phyloP scores from a whole-genome alignment of 1,140 invertebrate species.

The Aphis gossypii region DNA sequence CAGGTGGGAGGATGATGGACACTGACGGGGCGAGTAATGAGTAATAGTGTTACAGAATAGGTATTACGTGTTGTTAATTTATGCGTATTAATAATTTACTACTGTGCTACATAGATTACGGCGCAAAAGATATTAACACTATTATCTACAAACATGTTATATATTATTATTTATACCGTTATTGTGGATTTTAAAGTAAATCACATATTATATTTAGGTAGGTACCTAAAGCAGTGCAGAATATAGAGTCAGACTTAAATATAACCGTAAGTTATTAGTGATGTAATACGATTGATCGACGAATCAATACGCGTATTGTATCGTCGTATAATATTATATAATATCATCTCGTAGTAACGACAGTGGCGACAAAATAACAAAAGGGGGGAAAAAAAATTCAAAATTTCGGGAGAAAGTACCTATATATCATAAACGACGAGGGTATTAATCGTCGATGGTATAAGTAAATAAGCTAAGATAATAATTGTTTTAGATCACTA shows the following conservation, averaged over 20 bases:
- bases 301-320: background rate
- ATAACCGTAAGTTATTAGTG: too few species aligned
- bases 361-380: background rate
- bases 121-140: background rate
- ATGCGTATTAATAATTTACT: background rate
- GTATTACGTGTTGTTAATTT: background rate
- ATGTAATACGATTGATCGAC: background rate
- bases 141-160: background rate
- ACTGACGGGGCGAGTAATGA: background rate
- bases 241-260: background rate
- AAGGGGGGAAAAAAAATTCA: background rate
- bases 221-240: background rate
- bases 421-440: background rate
- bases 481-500: conserved; percentile 64
- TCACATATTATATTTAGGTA: background rate
- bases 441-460: background rate
- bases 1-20: background rate
- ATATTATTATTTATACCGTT: background rate
- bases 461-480: background rate
- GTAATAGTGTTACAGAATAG: background rate
- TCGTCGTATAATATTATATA: background rate
- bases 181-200: background rate
- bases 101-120: background rate
- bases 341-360: too few species aligned
- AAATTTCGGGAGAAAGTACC: background rate